Base-by-base conservation (phyloP, 2,113 vertebrate species). In the Clupea harengus region DNA sequence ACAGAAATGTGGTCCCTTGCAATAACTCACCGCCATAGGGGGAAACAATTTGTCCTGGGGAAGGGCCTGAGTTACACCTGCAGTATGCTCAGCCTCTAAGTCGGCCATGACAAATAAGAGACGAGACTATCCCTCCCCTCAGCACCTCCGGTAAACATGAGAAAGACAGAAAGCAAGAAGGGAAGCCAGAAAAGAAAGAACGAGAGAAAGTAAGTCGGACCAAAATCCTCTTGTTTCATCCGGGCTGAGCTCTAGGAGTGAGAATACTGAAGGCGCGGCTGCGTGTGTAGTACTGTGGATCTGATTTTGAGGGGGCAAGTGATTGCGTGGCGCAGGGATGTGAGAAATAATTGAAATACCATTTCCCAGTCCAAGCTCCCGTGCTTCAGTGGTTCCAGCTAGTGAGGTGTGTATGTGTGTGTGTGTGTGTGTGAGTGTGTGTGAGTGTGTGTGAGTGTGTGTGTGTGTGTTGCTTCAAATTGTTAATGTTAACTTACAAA, bases 1-100 rank as follows among this genome's bases (percentile, higher is more conserved):
- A 92, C 90, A 91, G 90, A 88, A 89, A 90, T 91, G 88, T 84
- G 86, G 88, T 82, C 81, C 86, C 57, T 50, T 83, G 89, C 90
- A 89, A 90, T 90, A 92, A 90, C 85, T 92, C 90, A 91, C 54
- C 85, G 85, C 85, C 89, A 87, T 57, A 82, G 28, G 83, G 75
- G 85, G 90, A 89, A 90, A 89, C 89, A 90, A 90, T 90, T 88
- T 88, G 88, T 91, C 85, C 39, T 86, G 54, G 82, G 88, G 54
- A 85, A 87, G 84, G 87, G 84, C 82, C 64, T 88, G 86, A 86
- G 88, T 89, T 86, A 89, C 88, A 88, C 89, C 88, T 88, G 89
- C 88, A 89, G 86, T 89, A 89, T 89, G 89, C 85, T 86, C 64
- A 11, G 47, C 72, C 84, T 89, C 86, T 86, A 81, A 88, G 84